Evolutionary conservation across 2,797 vertebrate genomes (phyloP).

Genomic region (Lophura swinhoii): DNA sequence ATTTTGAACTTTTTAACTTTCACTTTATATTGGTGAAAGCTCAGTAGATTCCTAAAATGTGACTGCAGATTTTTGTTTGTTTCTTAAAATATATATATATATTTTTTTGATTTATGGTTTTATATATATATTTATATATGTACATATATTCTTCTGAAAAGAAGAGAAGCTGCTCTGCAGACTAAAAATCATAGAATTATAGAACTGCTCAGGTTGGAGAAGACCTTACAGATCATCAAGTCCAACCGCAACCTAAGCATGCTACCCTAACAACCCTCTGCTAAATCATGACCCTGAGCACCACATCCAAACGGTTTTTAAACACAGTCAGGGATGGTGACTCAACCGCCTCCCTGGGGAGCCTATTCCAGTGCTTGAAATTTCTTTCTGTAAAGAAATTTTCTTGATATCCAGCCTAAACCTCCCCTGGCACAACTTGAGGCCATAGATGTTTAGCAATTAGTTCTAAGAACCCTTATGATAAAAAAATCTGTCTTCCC

Average conservation of each 20-base stretch:
- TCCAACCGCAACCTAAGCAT: no score
- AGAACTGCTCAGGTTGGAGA: no score
- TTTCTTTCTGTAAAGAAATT: no score
- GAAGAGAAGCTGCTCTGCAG: neutral
- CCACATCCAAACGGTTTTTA: no score
- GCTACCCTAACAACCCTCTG: no score
- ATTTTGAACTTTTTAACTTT: neutral
- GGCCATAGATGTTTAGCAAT: neutral
- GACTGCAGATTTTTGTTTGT: neutral
- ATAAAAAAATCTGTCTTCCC: neutral
- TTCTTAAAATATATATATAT: neutral
- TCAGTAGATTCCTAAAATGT: neutral
- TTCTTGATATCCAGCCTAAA: no score
- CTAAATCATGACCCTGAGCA: no score
- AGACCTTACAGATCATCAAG: no score
- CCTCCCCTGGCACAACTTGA: no score
- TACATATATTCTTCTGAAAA: fast-evolving
- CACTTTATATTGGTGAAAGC: neutral
- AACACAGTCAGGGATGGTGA: no score
- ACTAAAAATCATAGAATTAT: neutral
- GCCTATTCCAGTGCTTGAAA: no score
- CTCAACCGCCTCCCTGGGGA: no score
- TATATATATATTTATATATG: fast-evolving
- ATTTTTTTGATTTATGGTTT: neutral
- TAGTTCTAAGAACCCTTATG: neutral